Evolutionary conservation across 2,888 invertebrate species (phyloP).

Genomic region (Dexiosoma caninum): DNA sequence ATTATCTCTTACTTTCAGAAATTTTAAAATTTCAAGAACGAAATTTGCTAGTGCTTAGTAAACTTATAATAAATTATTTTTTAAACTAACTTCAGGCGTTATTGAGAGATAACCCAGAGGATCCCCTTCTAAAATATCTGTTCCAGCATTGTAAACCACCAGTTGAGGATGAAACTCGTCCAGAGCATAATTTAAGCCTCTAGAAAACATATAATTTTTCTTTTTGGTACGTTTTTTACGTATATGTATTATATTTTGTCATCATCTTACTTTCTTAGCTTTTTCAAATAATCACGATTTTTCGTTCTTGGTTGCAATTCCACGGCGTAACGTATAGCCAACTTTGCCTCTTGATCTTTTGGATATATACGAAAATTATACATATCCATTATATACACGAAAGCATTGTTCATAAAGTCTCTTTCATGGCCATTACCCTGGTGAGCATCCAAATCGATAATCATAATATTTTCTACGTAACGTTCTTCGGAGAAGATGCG

Average conservation of each 20-base stretch:
- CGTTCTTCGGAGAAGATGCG: slow-evolving; percentile 81
- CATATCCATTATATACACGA: slow-evolving; percentile 92
- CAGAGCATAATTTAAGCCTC: slow-evolving; percentile 84
- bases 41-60: no score
- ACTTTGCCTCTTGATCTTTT: slow-evolving; percentile 85
- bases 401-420: slow-evolving; percentile 85
- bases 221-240: background rate
- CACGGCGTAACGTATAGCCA: slow-evolving; percentile 84
- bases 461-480: slow-evolving; percentile 85
- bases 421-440: slow-evolving; percentile 94
- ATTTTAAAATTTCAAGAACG: no score
- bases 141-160: slow-evolving; percentile 95
- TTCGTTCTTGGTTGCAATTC: slow-evolving; percentile 82
- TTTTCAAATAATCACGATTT: slow-evolving; percentile 84
- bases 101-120: slow-evolving; percentile 86
- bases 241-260: background rate
- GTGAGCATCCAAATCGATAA: slow-evolving; percentile 94
- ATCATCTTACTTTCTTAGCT: slow-evolving; percentile 80
- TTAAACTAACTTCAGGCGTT: slow-evolving; percentile 80
- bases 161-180: slow-evolving; percentile 87
- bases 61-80: no score
- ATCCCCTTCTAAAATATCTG: slow-evolving; percentile 89
- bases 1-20: no score
- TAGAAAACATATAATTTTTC: slow-evolving; percentile 73
- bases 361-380: slow-evolving; percentile 91